Base-by-base conservation (phyloP, 2,888 invertebrate genomes). In the Eilema caniola region DNA sequence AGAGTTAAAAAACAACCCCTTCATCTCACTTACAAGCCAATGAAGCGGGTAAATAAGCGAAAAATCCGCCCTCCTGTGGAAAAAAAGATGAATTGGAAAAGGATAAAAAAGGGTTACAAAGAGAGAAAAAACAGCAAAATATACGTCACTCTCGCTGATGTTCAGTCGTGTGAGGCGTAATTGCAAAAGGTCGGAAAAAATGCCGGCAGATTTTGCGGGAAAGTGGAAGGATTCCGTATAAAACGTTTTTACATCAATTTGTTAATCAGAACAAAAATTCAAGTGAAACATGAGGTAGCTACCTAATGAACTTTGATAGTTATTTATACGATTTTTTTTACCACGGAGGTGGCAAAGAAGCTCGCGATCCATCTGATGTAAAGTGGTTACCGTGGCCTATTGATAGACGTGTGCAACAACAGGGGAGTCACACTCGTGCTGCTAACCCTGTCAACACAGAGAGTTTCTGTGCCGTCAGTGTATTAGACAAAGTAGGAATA, bases 11-110 rank as follows among this genome's bases (percentile, higher is more conserved):
- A 86, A 86, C 86, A 85, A 89, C 81, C 93, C 93, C 92, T 69
- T 72, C 72, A 88, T 92, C 92, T 94, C 95, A 92, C 93, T 94
- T 93, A 92, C 93, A 89, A 94, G 93, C 93, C 95, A 95, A 95
- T 95, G 95, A 94, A 93, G 94, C 93, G 93, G 88, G 93, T 92
- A 93, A 94, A 95, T 93, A 94, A 92, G 92, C 93, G 93, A 94
- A 93, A 95, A 95, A 95, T 94, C 93, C 92, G 89, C 89, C 89
- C 85, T 86, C 82, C 86, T 91, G 93, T 90, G 92, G 92, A 92
- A 93, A 94, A 94, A 93, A 93, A 92, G 91, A 91, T 91, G 91
- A 91, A 93, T 90, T 90, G 89, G 85, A 92, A 91, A 90, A 87
- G 84, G 86, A 41, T 72, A 84, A 86, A 86, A 85, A 83, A 77